Conservation (phyloP, 2,888 invertebrate genomes). For the Sinodicranocentrus sp. region DNA sequence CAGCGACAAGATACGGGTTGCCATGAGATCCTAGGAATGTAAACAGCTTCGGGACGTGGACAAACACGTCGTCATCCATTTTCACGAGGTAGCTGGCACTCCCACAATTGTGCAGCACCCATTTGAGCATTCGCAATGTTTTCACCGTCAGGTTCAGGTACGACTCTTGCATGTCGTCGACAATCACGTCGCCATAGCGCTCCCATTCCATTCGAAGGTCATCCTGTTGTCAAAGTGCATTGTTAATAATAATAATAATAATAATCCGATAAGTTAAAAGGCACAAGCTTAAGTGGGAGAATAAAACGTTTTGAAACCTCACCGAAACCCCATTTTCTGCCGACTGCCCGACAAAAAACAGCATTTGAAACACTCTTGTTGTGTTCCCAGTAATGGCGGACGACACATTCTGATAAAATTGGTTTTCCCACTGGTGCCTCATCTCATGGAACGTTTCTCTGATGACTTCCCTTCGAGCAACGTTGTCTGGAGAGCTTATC, state of each 20-base stretch:
- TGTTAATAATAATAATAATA: background rate
- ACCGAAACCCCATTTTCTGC: constrained; percentile 33
- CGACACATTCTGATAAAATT: background rate
- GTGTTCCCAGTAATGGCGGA: constrained; percentile 7
- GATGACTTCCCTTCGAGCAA: constrained; percentile 64
- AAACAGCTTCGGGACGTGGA: constrained; percentile 76
- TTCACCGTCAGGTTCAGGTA: constrained; percentile 75
- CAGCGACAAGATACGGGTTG: constrained; percentile 75
- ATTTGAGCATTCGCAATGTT: constrained; percentile 75
- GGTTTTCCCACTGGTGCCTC: constrained; percentile 34
- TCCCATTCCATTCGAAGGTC: constrained; percentile 61
- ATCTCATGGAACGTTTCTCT: constrained; percentile 50
- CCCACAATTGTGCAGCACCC: constrained; percentile 68
- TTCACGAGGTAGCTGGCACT: constrained; percentile 76
- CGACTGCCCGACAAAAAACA: constrained; percentile 60
- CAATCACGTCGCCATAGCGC: constrained; percentile 70
- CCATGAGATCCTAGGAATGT: constrained; percentile 62
- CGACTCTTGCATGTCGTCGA: constrained; percentile 72
- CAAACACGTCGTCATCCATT: constrained; percentile 77
- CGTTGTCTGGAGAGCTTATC: constrained; percentile 71
- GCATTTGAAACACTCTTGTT: constrained; percentile 48
- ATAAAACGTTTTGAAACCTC: constrained; percentile 16
- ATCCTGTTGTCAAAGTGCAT: constrained; percentile 57
- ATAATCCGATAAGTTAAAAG: background rate
- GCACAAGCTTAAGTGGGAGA: background rate